phyloP scores from a whole-genome alignment of 2,797 vertebrate genomes.

The Molossus molossus region DNA sequence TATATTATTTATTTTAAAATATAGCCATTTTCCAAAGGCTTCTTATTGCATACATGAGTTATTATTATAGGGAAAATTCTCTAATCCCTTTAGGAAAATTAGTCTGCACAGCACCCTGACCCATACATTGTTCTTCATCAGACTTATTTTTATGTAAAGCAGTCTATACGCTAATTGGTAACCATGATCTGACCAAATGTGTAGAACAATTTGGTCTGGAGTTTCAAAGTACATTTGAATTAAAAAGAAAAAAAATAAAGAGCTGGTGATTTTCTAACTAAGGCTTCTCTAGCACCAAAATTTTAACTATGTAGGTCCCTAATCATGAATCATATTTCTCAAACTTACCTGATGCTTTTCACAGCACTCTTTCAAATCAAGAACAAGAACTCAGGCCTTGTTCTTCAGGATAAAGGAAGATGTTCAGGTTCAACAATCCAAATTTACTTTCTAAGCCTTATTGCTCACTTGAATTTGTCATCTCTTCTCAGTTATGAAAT shows the following conservation, averaged over 20 bases:
- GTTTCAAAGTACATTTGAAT: slow-evolving; percentile 16
- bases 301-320: not conserved
- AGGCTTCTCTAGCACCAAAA: not conserved
- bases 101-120: not conserved
- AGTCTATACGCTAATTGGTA: slow-evolving; percentile 36
- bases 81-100: not conserved
- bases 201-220: not conserved
- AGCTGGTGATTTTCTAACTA: slow-evolving; percentile 9
- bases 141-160: not conserved
- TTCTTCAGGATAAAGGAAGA: not conserved
- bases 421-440: not conserved
- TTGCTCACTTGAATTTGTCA: not conserved
- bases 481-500: not conserved
- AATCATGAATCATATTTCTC: not conserved
- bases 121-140: not conserved
- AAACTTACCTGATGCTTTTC: not conserved
- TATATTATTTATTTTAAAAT: slow-evolving; percentile 26
- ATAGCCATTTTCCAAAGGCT: not conserved
- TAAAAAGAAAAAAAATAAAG: not conserved
- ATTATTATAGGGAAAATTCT: not conserved
- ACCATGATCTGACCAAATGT: not conserved
- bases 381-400: not conserved
- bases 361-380: not conserved
- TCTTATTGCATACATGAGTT: not conserved
- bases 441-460: not conserved